Percentiles rank a stretch among this genome's conserved stretches.
phyloP scores from a whole-genome alignment of 2,797 vertebrate species.

The Anguilla anguilla region DNA sequence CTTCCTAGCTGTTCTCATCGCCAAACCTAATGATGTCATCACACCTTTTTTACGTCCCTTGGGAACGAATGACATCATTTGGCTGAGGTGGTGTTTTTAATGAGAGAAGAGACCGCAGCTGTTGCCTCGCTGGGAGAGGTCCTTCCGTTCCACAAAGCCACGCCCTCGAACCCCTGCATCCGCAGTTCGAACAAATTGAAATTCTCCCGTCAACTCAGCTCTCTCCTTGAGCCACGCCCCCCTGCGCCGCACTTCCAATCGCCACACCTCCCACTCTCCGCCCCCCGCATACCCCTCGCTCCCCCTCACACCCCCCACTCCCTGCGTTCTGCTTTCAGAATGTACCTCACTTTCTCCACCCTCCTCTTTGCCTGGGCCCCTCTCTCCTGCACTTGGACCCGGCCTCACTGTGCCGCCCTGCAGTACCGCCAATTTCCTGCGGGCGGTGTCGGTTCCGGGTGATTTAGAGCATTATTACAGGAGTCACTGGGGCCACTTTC shows the following conservation, averaged over 20 bases:
- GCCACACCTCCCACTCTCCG: not conserved
- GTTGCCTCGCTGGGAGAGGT: not conserved
- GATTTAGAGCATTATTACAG: constrained; percentile 28
- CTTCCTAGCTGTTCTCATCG: not conserved
- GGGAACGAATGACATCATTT: not conserved
- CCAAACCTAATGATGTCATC: not conserved
- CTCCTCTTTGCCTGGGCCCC: not conserved
- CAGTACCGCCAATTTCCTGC: not conserved
- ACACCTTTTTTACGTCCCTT: not conserved
- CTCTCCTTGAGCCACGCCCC: not conserved
- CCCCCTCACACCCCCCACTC: not conserved
- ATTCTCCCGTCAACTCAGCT: not conserved
- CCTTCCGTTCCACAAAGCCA: not conserved
- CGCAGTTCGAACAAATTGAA: not conserved
- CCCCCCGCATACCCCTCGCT: not conserved
- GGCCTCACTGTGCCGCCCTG: not conserved
- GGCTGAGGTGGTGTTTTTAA: not conserved
- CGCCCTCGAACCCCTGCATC: not conserved
- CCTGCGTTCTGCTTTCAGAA: no score
- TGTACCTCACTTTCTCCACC: not conserved
- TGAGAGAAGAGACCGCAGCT: not conserved
- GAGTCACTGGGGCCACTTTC: not conserved
- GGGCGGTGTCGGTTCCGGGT: not conserved
- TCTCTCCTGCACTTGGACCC: not conserved
- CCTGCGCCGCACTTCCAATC: not conserved